phyloP scores from a whole-genome alignment of 1,140 invertebrate species.

The Hydropsyche tenuis region DNA sequence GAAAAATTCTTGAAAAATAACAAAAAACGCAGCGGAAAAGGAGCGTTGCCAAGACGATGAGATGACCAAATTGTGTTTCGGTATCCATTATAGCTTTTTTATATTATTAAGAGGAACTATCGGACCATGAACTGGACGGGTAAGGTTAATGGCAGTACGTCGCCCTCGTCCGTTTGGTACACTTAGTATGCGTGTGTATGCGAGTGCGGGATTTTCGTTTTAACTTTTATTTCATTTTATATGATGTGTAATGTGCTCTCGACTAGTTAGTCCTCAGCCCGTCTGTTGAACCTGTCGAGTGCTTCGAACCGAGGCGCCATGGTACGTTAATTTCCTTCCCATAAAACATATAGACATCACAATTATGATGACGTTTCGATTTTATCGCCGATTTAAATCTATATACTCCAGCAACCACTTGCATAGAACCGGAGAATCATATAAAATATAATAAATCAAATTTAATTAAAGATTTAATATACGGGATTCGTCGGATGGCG shows the following conservation, averaged over 20 bases:
- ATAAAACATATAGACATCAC: slow-evolving; percentile 3
- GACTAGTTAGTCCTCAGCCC: slow-evolving; percentile 11
- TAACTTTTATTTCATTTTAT: not conserved
- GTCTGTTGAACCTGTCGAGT: slow-evolving; percentile 24
- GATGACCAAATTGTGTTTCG: too few relatives aligned
- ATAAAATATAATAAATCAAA: too few relatives aligned
- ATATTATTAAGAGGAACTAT: not conserved
- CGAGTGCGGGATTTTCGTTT: not conserved
- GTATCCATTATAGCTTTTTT: too few relatives aligned
- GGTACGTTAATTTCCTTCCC: not conserved
- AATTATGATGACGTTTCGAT: not conserved
- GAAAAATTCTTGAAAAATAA: too few relatives aligned
- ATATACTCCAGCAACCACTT: too few relatives aligned
- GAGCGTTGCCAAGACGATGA: too few relatives aligned
- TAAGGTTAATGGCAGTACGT: slow-evolving; percentile 28
- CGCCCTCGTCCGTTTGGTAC: slow-evolving; percentile 25
- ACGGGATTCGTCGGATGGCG: too few relatives aligned
- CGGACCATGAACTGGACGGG: slow-evolving; percentile 17
- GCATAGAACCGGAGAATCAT: too few relatives aligned
- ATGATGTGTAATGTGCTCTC: not conserved
- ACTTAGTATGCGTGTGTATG: not conserved
- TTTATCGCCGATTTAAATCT: too few relatives aligned
- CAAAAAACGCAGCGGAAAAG: too few relatives aligned
- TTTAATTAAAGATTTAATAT: too few relatives aligned
- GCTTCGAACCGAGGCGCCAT: not conserved